Percentiles rank a stretch among this genome's conserved stretches.
These are phyloP conservation scores for Drosophila antonietae DNA, from an alignment of 2,888 invertebrate genomes.

Conservation along the genomic window DNA sequence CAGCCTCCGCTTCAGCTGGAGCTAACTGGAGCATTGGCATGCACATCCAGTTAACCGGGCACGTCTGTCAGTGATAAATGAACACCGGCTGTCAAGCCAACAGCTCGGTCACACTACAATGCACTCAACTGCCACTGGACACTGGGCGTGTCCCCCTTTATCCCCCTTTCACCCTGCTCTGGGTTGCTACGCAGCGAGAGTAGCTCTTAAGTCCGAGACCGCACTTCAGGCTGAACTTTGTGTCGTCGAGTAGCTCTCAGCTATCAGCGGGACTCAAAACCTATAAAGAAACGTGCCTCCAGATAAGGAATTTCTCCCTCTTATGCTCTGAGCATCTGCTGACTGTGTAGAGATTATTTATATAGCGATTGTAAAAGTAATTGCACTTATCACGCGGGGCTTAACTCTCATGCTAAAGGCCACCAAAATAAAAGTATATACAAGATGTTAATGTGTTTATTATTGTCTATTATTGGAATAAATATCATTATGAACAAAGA, in stretches of 20 bases:
- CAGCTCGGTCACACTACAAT: slow-evolving; percentile 48
- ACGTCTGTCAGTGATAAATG: slow-evolving; percentile 68
- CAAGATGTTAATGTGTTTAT: background rate
- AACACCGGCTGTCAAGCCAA: slow-evolving; percentile 45
- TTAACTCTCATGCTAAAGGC: slow-evolving; percentile 9
- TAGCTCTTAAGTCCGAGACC: slow-evolving; percentile 22
- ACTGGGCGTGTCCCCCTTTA: background rate
- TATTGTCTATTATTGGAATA: slow-evolving; percentile 2
- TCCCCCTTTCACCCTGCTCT: background rate
- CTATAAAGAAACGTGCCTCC: slow-evolving; percentile 12
- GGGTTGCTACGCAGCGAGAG: background rate
- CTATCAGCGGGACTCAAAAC: slow-evolving; percentile 32
- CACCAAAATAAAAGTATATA: slow-evolving; percentile 1
- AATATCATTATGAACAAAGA: background rate
- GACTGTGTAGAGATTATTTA: slow-evolving; percentile 19
- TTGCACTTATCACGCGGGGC: slow-evolving; percentile 20
- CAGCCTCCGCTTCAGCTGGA: background rate
- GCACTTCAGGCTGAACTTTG: slow-evolving; percentile 36
- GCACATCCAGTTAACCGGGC: slow-evolving; percentile 37
- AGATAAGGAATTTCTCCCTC: slow-evolving; percentile 29
- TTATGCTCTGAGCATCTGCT: slow-evolving; percentile 11
- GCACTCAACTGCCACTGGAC: slow-evolving; percentile 32
- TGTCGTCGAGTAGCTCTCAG: slow-evolving; percentile 19
- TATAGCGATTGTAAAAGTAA: slow-evolving; percentile 23
- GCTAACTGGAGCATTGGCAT: slow-evolving; percentile 20